Percentiles rank a stretch among this genome's conserved stretches.
Evolutionary conservation across 2,797 vertebrate species (phyloP).

Genomic region (Cyclura pinguis): DNA sequence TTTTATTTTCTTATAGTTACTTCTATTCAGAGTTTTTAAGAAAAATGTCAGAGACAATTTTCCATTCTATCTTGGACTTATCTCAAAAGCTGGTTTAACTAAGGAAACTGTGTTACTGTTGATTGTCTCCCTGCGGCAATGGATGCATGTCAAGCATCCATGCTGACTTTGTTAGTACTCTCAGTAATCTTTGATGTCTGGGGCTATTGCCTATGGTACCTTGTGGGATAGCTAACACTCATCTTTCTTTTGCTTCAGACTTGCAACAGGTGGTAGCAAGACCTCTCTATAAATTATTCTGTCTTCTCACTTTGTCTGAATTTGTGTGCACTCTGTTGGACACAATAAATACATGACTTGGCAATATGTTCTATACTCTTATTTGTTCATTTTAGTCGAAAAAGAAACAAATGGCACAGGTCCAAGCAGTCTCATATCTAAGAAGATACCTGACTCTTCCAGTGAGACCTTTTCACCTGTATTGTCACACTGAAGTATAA

Average conservation of each 20-base stretch:
- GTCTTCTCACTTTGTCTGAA: neutral
- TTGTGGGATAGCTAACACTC: neutral
- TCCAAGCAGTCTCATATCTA: conserved; percentile 16
- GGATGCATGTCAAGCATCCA: neutral
- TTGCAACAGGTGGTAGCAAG: neutral
- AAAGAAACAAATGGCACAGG: conserved; percentile 3
- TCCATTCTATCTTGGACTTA: conserved; percentile 14
- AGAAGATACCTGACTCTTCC: neutral
- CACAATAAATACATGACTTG: neutral
- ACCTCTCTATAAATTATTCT: neutral
- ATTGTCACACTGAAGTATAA: neutral
- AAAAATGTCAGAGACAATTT: neutral
- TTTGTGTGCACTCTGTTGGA: neutral
- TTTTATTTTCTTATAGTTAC: neutral
- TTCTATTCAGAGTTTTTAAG: neutral
- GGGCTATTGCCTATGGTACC: neutral
- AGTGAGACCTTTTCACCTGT: neutral
- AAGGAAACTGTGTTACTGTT: conserved; percentile 23
- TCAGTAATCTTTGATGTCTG: conserved; percentile 2
- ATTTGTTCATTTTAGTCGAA: conserved; percentile 18
- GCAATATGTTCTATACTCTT: neutral
- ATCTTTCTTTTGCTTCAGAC: conserved; percentile 42
- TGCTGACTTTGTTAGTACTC: conserved; percentile 35
- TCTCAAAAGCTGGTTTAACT: conserved; percentile 13
- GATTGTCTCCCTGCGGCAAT: conserved; percentile 20